A percentile compares a stretch with the other conserved stretches of the same genome.
Conservation (phyloP, 2,797 vertebrate species). For the Linurgus olivaceus region DNA sequence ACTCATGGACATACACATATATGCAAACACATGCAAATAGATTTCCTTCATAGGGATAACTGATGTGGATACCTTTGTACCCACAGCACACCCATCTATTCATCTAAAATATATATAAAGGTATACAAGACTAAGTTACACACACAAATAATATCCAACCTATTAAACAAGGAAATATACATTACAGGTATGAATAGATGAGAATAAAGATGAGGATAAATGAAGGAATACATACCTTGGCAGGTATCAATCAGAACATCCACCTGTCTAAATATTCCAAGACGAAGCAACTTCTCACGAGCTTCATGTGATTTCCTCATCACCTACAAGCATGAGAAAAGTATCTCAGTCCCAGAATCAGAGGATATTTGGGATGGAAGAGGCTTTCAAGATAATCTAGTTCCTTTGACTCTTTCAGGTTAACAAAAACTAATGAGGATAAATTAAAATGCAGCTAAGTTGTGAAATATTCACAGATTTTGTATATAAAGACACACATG, state of each 20-base stretch:
- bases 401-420: background rate
- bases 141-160: background rate
- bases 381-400: background rate
- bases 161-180: background rate
- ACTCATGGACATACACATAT: background rate
- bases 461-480: background rate
- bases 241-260: slow-evolving; percentile 94
- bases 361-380: background rate
- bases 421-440: background rate
- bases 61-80: background rate
- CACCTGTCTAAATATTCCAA: slow-evolving; percentile 93
- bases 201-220: background rate
- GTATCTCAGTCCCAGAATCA: background rate
- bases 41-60: background rate
- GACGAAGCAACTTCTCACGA: slow-evolving; percentile 87
- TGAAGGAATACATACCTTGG: slow-evolving; percentile 78
- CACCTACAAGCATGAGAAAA: slow-evolving; percentile 76
- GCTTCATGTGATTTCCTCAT: slow-evolving; percentile 92
- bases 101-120: background rate
- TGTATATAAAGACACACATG: background rate
- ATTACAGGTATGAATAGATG: background rate
- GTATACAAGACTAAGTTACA: background rate
- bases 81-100: rapidly evolving
- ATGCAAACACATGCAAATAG: background rate
- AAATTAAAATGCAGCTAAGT: background rate